Evolutionary conservation across 2,888 invertebrate genomes (phyloP).

Genomic region (Hipparchia semele): DNA sequence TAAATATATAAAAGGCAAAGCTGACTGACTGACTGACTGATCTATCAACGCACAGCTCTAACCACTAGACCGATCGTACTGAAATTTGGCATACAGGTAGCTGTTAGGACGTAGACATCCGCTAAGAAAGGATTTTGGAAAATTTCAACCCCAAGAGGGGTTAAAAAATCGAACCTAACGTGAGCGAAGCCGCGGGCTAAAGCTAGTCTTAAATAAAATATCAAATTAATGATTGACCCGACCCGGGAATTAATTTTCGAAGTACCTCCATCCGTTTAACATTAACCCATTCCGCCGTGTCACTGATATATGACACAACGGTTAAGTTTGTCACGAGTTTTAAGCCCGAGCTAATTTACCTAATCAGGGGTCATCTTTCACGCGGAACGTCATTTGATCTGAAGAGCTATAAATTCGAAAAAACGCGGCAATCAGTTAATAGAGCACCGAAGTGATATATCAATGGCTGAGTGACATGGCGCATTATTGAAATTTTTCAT

Average conservation of each 20-base stretch:
- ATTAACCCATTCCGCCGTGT: background rate
- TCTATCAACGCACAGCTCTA: no score
- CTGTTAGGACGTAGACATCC: no score
- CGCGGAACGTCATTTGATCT: constrained; percentile 22
- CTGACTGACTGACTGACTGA: no score
- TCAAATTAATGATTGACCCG: constrained; percentile 12
- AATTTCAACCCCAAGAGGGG: no score
- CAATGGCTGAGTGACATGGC: constrained; percentile 19
- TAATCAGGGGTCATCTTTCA: constrained; percentile 19
- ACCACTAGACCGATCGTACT: no score
- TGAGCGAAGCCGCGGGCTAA: no score
- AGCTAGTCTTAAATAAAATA: background rate
- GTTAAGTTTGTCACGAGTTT: constrained; percentile 18
- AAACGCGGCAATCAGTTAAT: constrained; percentile 17
- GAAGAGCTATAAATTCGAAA: constrained; percentile 21
- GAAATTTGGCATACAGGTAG: no score
- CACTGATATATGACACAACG: constrained; percentile 15
- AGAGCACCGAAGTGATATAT: constrained; percentile 25
- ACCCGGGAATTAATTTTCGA: constrained; percentile 20
- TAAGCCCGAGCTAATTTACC: constrained; percentile 24
- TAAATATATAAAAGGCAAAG: no score
- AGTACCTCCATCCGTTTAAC: constrained; percentile 9
- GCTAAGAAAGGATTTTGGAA: no score
- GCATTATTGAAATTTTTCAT: constrained; percentile 15
- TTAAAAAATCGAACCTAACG: no score